phyloP scores from a whole-genome alignment of 35 echinoderm and acorn worm genomes.

The Ophioderma brevispina region DNA sequence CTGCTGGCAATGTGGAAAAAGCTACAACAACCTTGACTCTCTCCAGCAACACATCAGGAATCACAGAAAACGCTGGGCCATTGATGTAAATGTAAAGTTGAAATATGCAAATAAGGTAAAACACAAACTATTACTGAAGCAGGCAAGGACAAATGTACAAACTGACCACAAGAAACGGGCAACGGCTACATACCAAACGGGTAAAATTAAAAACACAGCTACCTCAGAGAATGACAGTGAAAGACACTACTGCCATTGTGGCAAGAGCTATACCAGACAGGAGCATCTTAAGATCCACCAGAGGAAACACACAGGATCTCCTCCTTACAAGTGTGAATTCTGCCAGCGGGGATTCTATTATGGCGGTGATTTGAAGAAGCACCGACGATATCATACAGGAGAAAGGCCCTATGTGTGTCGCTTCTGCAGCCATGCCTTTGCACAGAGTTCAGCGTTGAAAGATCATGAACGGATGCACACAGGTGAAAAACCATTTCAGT shows the following conservation, averaged over 20 bases:
- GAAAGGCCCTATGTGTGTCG: constrained; percentile 14
- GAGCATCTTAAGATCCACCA: constrained; percentile 28
- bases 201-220: neutral
- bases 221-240: neutral
- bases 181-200: neutral
- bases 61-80: neutral
- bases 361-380: constrained; percentile 18
- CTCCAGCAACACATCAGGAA: neutral
- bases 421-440: constrained; percentile 12
- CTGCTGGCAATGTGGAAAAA: neutral
- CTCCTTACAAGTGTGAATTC: constrained; percentile 24
- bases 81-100: neutral
- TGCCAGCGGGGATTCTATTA: constrained; percentile 15
- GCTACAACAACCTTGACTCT: neutral
- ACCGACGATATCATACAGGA: constrained; percentile 25
- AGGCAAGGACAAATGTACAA: neutral
- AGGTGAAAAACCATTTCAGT: constrained; percentile 1
- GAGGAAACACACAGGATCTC: constrained; percentile 32
- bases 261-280: constrained; percentile 39
- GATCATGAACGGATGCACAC: constrained; percentile 29
- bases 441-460: constrained; percentile 4
- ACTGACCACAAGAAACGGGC: neutral
- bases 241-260: constrained; percentile 19
- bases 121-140: neutral
- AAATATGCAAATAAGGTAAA: neutral